Conservation (phyloP, 2,797 vertebrate genomes). For the Carcharodon carcharias region DNA sequence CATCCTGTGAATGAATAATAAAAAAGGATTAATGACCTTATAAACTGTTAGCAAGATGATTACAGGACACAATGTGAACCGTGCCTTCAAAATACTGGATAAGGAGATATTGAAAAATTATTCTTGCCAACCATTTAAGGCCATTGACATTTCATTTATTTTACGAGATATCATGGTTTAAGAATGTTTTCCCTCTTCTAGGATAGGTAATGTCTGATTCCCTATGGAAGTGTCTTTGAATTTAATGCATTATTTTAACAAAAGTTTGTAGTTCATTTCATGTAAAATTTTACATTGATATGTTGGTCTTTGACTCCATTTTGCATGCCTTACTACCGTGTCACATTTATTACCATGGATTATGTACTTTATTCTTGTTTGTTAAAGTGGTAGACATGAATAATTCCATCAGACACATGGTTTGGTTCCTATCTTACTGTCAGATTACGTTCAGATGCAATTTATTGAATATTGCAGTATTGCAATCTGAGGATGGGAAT, state of each 20-base stretch:
- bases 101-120: neutral
- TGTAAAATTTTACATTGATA: neutral
- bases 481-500: neutral
- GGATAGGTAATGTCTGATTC: neutral
- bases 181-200: neutral
- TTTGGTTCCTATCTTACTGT: neutral
- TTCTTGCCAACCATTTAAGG: neutral
- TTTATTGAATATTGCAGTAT: neutral
- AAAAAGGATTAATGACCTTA: neutral
- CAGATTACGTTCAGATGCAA: neutral
- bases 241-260: neutral
- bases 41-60: neutral
- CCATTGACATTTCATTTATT: neutral
- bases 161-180: neutral
- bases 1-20: too few relatives aligned
- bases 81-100: neutral
- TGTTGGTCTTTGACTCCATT: neutral
- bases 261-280: neutral
- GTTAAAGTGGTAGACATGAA: neutral
- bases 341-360: neutral
- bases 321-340: neutral
- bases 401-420: neutral
- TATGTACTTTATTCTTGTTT: neutral
- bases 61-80: neutral
- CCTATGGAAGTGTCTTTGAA: neutral